These are phyloP conservation scores for Sycophila sp. DNA, from an alignment of 1,140 invertebrate genomes.

Conservation along the genomic window DNA sequence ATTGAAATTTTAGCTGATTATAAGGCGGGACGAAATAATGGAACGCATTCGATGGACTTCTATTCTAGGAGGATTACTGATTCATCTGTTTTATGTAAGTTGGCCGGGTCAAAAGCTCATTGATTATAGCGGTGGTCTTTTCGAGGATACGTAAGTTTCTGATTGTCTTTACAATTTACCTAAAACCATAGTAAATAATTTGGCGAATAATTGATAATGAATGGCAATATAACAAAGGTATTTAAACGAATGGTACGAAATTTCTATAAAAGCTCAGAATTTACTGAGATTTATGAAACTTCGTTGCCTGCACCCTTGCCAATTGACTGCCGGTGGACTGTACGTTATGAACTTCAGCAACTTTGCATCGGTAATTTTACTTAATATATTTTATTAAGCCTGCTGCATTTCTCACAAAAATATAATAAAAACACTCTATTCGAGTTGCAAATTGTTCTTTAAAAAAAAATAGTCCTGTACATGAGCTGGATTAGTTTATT, in stretches of 20 bases:
- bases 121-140: constrained; percentile 37
- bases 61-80: constrained; percentile 24
- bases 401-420: too few species aligned
- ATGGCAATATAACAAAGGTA: too few species aligned
- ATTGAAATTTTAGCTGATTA: not conserved
- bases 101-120: constrained; percentile 42
- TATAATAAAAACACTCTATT: too few species aligned
- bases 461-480: not conserved
- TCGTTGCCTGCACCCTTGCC: not conserved
- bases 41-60: constrained; percentile 6
- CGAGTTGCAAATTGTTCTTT: not conserved
- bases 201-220: not conserved
- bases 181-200: not conserved
- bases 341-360: not conserved
- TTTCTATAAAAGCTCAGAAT: not conserved
- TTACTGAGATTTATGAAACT: not conserved
- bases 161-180: too few species aligned
- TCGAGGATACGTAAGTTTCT: constrained; percentile 39
- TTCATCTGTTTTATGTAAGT: constrained; percentile 40
- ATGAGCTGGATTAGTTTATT: not conserved
- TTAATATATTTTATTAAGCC: too few species aligned
- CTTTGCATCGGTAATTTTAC: not conserved
- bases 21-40: not conserved
- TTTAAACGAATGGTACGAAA: not conserved
- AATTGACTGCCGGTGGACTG: not conserved